These are phyloP conservation scores for Morbakka virulenta DNA, from an alignment of 30 jellyfish, hydroid and myxozoan species.

Conservation along the genomic window DNA sequence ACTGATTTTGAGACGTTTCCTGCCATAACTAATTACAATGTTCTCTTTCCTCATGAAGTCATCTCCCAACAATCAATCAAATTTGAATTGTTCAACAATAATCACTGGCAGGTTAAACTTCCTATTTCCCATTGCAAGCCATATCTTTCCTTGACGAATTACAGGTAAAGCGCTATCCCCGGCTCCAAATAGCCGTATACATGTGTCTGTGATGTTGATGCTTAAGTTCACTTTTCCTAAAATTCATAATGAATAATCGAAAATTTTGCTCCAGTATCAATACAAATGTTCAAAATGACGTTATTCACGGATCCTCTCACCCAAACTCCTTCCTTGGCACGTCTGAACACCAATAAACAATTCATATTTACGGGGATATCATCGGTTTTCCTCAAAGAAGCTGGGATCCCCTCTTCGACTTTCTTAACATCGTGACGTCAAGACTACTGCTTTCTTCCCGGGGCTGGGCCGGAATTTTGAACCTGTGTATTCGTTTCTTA, in stretches of 20 bases:
- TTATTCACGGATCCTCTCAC: conserved; percentile 17
- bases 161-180: not conserved
- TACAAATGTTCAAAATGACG: conserved; percentile 2
- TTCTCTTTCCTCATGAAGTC: conserved; percentile 38
- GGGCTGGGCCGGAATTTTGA: too few species aligned
- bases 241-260: conserved; percentile 18
- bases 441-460: too few species aligned
- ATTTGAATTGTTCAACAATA: conserved; percentile 16
- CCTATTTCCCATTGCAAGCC: not conserved
- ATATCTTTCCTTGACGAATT: conserved; percentile 6
- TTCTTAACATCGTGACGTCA: not conserved
- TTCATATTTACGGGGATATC: conserved; percentile 33
- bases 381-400: not conserved
- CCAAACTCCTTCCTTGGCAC: conserved; percentile 35
- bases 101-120: conserved; percentile 1
- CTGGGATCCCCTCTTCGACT: conserved; percentile 9
- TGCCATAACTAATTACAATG: conserved; percentile 46
- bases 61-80: conserved; percentile 37
- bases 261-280: conserved; percentile 26
- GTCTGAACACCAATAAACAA: conserved; percentile 6
- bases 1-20: not conserved
- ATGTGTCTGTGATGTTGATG: not conserved
- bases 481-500: too few species aligned
- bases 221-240: conserved; percentile 2
- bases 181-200: conserved; percentile 6